phyloP scores from a whole-genome alignment of 2,888 invertebrate genomes.

The Trypoxylon attenuatum region DNA sequence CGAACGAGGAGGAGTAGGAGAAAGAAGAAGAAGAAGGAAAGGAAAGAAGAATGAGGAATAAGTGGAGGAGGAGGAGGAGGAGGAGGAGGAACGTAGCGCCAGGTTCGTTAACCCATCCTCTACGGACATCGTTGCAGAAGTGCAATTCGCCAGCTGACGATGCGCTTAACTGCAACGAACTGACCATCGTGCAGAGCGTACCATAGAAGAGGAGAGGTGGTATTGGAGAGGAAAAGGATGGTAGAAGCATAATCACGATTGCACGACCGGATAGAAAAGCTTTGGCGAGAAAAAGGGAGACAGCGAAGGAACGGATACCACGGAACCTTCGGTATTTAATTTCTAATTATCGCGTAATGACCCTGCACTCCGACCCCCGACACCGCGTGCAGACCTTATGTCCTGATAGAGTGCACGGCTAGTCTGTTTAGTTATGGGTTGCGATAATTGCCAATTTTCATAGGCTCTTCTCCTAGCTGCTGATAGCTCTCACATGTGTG shows the following conservation, averaged over 20 bases:
- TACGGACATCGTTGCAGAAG: slow-evolving; percentile 49
- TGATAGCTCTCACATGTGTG: slow-evolving; percentile 36
- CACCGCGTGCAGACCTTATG: slow-evolving; percentile 61
- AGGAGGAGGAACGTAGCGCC: slow-evolving; percentile 22
- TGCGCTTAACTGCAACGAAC: slow-evolving; percentile 57
- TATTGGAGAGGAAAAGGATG: not conserved
- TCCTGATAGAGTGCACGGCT: slow-evolving; percentile 47
- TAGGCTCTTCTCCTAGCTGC: slow-evolving; percentile 49
- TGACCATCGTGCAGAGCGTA: slow-evolving; percentile 38
- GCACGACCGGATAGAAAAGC: slow-evolving; percentile 18
- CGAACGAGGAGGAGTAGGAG: not conserved
- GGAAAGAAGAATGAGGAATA: slow-evolving; percentile 5
- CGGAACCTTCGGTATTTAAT: slow-evolving; percentile 57
- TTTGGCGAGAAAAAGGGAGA: slow-evolving; percentile 5
- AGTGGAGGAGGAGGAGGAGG: not conserved
- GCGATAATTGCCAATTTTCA: slow-evolving; percentile 71
- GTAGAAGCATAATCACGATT: slow-evolving; percentile 20
- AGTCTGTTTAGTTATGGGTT: slow-evolving; percentile 62
- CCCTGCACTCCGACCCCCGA: slow-evolving; percentile 53
- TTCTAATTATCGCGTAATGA: slow-evolving; percentile 67
- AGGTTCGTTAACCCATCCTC: slow-evolving; percentile 52
- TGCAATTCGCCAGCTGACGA: slow-evolving; percentile 71
- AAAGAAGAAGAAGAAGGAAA: slow-evolving; percentile 7
- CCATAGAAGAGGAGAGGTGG: not conserved
- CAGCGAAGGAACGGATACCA: slow-evolving; percentile 23